Conservation (phyloP, 2,888 invertebrate genomes). For the Drosophila kuntzei region DNA sequence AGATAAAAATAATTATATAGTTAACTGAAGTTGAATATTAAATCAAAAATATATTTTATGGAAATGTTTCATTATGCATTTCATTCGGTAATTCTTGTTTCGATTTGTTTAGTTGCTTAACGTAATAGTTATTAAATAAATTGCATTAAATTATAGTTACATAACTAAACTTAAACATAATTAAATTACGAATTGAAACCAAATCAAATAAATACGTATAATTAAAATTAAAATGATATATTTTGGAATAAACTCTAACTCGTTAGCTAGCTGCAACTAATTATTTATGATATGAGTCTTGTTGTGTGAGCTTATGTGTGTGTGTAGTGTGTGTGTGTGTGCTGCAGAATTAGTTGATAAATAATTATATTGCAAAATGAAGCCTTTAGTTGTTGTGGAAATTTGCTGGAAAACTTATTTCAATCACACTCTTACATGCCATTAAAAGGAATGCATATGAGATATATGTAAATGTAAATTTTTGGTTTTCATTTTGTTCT, state of each 20-base stretch:
- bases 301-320: conserved; percentile 17
- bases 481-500: conserved; percentile 3
- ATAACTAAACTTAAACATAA: conserved; percentile 42
- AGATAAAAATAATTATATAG: conserved; percentile 15
- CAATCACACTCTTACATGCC: conserved; percentile 43
- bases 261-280: conserved; percentile 32
- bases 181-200: conserved; percentile 34
- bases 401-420: conserved; percentile 31
- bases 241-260: conserved; percentile 13
- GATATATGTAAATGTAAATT: conserved; percentile 16
- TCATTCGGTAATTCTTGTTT: conserved; percentile 20
- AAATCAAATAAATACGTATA: conserved; percentile 51
- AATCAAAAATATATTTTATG: conserved; percentile 16
- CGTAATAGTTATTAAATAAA: conserved; percentile 29
- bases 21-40: conserved; percentile 31
- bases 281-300: conserved; percentile 27
- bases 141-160: conserved; percentile 42
- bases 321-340: conserved; percentile 24
- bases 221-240: conserved; percentile 9
- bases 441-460: conserved; percentile 45
- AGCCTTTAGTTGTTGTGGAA: conserved; percentile 58
- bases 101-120: conserved; percentile 15
- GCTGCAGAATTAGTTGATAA: conserved; percentile 52
- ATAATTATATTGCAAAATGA: conserved; percentile 70
- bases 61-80: conserved; percentile 18